These are phyloP conservation scores for Radopholus similis DNA, from an alignment of 1,140 invertebrate species.

Conservation along the genomic window DNA sequence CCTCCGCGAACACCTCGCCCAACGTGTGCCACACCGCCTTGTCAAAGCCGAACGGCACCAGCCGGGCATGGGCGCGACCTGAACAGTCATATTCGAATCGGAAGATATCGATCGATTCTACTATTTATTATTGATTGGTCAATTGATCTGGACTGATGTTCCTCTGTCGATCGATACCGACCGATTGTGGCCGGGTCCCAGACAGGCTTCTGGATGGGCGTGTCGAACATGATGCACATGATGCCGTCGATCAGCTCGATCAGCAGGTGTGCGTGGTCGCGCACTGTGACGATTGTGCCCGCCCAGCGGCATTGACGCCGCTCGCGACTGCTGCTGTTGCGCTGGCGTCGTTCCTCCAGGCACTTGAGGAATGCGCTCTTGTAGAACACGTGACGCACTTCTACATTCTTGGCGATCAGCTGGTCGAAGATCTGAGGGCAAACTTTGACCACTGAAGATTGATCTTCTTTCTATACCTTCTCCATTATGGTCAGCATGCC, in stretches of 20 bases:
- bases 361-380: slow-evolving; percentile 52
- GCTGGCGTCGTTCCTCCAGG: slow-evolving; percentile 42
- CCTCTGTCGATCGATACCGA: slow-evolving; percentile 17
- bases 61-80: slow-evolving; percentile 39
- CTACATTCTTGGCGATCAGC: slow-evolving; percentile 38
- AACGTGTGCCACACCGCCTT: slow-evolving; percentile 46
- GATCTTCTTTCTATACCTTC: slow-evolving; percentile 39
- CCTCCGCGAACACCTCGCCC: slow-evolving; percentile 53
- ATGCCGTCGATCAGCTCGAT: slow-evolving; percentile 51
- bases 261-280: slow-evolving; percentile 54
- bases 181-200: slow-evolving; percentile 54
- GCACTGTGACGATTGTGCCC: slow-evolving; percentile 45
- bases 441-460: slow-evolving; percentile 8
- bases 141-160: too few relatives aligned
- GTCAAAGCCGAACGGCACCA: slow-evolving; percentile 51
- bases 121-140: too few relatives aligned
- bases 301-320: background rate
- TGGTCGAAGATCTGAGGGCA: slow-evolving; percentile 44
- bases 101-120: background rate
- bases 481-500: slow-evolving; percentile 57
- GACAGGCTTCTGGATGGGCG: slow-evolving; percentile 33
- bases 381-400: slow-evolving; percentile 51
- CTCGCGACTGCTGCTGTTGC: background rate
- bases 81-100: background rate
- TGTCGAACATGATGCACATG: slow-evolving; percentile 46